These are phyloP conservation scores for Melanotaenia boesemani DNA, from an alignment of 2,797 vertebrate species.

Conservation along the genomic window DNA sequence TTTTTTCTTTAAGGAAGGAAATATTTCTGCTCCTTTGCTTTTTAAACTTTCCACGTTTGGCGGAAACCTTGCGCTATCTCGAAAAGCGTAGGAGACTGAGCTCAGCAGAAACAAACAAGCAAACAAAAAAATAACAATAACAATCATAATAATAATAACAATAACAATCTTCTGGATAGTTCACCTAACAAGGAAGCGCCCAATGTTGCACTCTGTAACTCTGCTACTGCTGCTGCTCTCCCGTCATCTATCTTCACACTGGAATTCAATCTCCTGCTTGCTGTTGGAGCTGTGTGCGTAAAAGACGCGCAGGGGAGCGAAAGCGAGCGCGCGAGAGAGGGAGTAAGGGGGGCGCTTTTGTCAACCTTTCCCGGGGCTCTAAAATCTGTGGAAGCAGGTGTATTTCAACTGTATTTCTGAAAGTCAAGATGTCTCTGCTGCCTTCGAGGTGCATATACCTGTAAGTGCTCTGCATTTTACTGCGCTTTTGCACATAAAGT, in stretches of 20 bases:
- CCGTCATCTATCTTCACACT: constrained; percentile 71
- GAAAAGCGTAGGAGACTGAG: constrained; percentile 54
- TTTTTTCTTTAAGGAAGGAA: constrained; percentile 39
- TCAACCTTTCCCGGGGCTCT: constrained; percentile 73
- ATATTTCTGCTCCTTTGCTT: constrained; percentile 27
- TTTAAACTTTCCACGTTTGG: constrained; percentile 44
- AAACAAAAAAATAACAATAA: not conserved
- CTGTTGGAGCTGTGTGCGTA: constrained; percentile 78
- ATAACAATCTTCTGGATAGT: constrained; percentile 55
- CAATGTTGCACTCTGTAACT: constrained; percentile 82
- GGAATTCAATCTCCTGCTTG: constrained; percentile 75
- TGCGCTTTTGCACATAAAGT: constrained; percentile 33
- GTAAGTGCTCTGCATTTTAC: constrained; percentile 78
- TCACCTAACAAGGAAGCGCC: constrained; percentile 80
- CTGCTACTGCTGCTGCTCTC: constrained; percentile 72
- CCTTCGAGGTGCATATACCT: constrained; percentile 88
- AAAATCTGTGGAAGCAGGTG: constrained; percentile 86
- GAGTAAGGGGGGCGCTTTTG: constrained; percentile 64
- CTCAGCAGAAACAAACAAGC: constrained; percentile 1
- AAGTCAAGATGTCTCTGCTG: constrained; percentile 84
- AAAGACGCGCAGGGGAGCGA: constrained; percentile 71
- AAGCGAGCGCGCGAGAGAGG: constrained; percentile 30
- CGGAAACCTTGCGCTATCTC: constrained; percentile 50
- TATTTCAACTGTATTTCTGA: constrained; percentile 76
- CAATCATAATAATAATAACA: no score